Evolutionary conservation across 2,113 vertebrate species (phyloP).

Genomic region (Chaenogobius annularis): DNA sequence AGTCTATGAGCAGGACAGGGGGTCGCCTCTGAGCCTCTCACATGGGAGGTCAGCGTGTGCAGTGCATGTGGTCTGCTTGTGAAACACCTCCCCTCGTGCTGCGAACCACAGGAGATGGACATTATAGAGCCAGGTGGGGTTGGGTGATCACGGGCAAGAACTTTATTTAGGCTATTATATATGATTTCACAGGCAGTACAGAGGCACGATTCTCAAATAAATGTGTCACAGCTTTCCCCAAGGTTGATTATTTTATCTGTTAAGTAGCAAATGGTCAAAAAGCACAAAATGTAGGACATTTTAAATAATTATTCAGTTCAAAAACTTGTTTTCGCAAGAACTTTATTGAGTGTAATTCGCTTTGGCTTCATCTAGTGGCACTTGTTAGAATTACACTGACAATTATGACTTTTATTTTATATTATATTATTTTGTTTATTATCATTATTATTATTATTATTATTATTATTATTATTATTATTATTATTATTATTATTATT

Average conservation of each 20-base stretch:
- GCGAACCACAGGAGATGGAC: slow-evolving; percentile 1
- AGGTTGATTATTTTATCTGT: not conserved
- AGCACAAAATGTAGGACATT: not conserved
- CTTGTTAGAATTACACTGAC: not conserved
- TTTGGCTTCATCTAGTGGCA: slow-evolving; percentile 64
- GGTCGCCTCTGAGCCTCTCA: slow-evolving; percentile 36
- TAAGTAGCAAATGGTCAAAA: not conserved
- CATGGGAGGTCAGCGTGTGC: slow-evolving; percentile 41
- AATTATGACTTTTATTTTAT: not conserved
- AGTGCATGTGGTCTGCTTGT: slow-evolving; percentile 30
- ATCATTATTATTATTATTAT: too few species aligned
- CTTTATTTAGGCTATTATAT: not conserved
- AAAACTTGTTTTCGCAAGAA: slow-evolving; percentile 53
- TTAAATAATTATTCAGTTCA: not conserved
- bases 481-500: too few species aligned
- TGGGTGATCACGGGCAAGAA: not conserved
- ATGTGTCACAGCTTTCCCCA: not conserved
- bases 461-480: too few species aligned
- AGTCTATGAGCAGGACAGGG: slow-evolving; percentile 33
- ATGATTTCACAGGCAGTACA: not conserved
- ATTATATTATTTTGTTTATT: not conserved
- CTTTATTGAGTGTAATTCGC: slow-evolving; percentile 24
- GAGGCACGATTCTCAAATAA: too few species aligned
- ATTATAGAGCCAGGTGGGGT: not conserved
- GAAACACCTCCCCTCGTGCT: slow-evolving; percentile 15